phyloP scores from a whole-genome alignment of 2,113 vertebrate genomes.

The Bos indicus region DNA sequence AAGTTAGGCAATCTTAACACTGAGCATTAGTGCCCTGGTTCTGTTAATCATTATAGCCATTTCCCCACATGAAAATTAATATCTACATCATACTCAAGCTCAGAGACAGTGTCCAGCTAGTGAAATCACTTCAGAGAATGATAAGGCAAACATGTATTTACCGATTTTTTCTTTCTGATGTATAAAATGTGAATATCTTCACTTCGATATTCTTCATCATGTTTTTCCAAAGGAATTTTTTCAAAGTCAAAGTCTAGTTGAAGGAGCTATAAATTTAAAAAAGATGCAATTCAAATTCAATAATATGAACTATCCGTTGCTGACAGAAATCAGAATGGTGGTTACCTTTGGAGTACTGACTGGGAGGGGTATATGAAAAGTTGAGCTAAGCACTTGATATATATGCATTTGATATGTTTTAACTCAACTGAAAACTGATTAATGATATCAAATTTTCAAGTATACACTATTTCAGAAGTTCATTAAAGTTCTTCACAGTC shows the following conservation, averaged over 20 bases:
- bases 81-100: background rate
- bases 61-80: background rate
- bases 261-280: conserved; percentile 84
- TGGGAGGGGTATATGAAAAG: background rate
- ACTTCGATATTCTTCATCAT: conserved; percentile 93
- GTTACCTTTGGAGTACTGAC: background rate
- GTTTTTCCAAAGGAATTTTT: conserved; percentile 87
- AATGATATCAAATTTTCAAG: background rate
- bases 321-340: background rate
- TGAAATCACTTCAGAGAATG: background rate
- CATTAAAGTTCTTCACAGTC: background rate
- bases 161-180: conserved; percentile 79
- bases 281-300: conserved; percentile 13
- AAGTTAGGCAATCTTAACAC: background rate
- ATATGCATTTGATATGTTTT: background rate
- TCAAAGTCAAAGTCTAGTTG: conserved; percentile 89
- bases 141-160: conserved; percentile 22
- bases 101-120: background rate
- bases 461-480: conserved; percentile 10
- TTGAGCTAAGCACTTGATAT: background rate
- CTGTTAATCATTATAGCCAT: background rate
- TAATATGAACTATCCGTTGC: background rate
- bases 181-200: conserved; percentile 93
- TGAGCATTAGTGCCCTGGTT: background rate
- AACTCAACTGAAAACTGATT: background rate